Percentiles rank a stretch among this genome's conserved stretches.
Conservation (phyloP, 1,140 invertebrate genomes). For the Stenopsyche tienmushanensis region DNA sequence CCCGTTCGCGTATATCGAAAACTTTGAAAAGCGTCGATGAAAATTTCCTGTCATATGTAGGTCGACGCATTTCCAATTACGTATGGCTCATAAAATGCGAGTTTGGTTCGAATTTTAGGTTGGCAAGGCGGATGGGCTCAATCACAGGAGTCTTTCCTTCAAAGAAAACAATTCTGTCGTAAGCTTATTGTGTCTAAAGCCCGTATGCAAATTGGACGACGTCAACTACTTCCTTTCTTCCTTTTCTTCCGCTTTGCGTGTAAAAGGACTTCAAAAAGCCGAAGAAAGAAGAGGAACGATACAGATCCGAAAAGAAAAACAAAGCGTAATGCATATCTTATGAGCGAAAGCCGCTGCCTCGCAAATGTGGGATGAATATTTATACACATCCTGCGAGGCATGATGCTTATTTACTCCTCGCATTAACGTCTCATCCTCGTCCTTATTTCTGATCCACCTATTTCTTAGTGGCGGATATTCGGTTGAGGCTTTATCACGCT, state of each 20-base stretch:
- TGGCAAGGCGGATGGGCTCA: neutral
- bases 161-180: slow-evolving; percentile 33
- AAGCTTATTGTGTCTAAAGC: slow-evolving; percentile 33
- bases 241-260: neutral
- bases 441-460: too few species aligned
- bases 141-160: neutral
- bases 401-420: neutral
- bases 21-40: too few species aligned
- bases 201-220: slow-evolving; percentile 34
- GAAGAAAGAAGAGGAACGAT: neutral
- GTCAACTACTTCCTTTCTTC: slow-evolving; percentile 2
- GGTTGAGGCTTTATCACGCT: too few species aligned
- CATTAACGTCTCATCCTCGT: slow-evolving; percentile 6
- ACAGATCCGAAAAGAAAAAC: slow-evolving; percentile 25
- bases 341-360: slow-evolving; percentile 23
- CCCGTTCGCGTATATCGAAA: too few species aligned
- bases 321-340: slow-evolving; percentile 39
- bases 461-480: too few species aligned
- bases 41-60: slow-evolving; percentile 27
- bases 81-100: neutral
- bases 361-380: slow-evolving; percentile 36
- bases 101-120: neutral
- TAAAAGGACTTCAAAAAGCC: neutral
- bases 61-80: slow-evolving; percentile 6
- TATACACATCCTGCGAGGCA: slow-evolving; percentile 18